phyloP scores from a whole-genome alignment of 2,888 invertebrate genomes.

The Drosophila antonietae region DNA sequence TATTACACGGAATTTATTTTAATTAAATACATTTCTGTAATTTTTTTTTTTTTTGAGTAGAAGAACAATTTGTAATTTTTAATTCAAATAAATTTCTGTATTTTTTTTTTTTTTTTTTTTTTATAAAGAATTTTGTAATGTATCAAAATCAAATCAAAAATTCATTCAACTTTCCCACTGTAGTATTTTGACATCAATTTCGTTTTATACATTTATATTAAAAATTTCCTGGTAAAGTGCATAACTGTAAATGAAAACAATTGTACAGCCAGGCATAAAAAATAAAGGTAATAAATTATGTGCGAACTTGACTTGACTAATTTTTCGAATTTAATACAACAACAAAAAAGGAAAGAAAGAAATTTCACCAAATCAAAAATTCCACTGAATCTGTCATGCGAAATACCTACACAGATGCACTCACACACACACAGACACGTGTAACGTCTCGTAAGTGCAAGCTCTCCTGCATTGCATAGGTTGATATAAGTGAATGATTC shows the following conservation, averaged over 20 bases:
- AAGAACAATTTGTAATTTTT: too few species aligned
- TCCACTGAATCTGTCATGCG: constrained; percentile 68
- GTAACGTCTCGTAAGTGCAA: constrained; percentile 39
- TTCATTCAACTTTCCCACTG: constrained; percentile 36
- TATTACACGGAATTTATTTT: too few species aligned
- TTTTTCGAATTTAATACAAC: constrained; percentile 57
- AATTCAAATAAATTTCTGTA: too few species aligned
- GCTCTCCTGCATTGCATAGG: constrained; percentile 34
- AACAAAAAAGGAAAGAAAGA: too few species aligned
- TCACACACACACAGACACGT: not conserved
- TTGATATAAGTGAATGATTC: constrained; percentile 65
- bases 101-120: too few species aligned
- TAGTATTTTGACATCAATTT: constrained; percentile 49
- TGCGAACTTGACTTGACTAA: constrained; percentile 51
- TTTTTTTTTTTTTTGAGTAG: too few species aligned
- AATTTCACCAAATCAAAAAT: constrained; percentile 19
- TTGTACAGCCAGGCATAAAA: constrained; percentile 41
- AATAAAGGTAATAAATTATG: constrained; percentile 60
- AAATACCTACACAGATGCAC: not conserved
- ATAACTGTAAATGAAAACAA: constrained; percentile 68
- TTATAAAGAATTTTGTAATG: too few species aligned
- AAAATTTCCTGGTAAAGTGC: constrained; percentile 49
- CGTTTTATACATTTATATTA: constrained; percentile 7
- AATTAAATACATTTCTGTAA: too few species aligned
- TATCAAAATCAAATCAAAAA: not conserved